Evolutionary conservation across 2,797 vertebrate species (phyloP), one percentile per base, ranked within the genome.

Genomic region (Sebastes trivittatus): DNA sequence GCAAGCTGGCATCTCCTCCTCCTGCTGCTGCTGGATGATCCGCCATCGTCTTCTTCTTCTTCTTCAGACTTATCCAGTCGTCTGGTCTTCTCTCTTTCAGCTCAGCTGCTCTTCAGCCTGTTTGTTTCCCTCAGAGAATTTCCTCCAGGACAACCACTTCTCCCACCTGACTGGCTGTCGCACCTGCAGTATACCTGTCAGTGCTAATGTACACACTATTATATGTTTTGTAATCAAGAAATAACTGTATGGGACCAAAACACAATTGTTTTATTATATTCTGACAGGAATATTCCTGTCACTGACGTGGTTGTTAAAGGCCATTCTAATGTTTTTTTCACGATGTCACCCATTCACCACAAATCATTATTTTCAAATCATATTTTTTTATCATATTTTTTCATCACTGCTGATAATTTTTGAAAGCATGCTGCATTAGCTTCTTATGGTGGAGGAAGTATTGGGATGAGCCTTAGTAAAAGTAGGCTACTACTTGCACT

Each of bases 81-180:
- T 70, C 67, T 77, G 74, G 27, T 56, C 16, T 11, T 59, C 3
- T 11, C 54, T 60, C 42, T 22, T 20, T 67, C 27, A 30, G 22
- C 46, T 78, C 59, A 5, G 65, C 71, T 78, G 64, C 22, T 38
- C 23, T 18, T 59, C 56, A 56, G 52, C 34, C 42, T 49, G 60
- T 65, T 54, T 32, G 38, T 73, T 59, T 36, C 42, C 86, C 82
- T 86, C 72, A 2, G 86, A 87, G 89, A 72, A 3, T 71, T 58
- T 75, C 27, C 79, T 90, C 87, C 77, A 77, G 6, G 75, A 85
- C 91, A 70, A 90, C 84, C 77, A 4, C 1, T 1, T 11, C 30
- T 78, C 85, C 85, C 85, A 2, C 52, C 13, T 18, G 84, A 87
- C 54, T 64, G 8, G 55, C 22, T 22, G 61, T 1, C 3, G n/a